Conservation (phyloP, 2,113 vertebrate genomes). For the Glaucidium brasilianum region DNA sequence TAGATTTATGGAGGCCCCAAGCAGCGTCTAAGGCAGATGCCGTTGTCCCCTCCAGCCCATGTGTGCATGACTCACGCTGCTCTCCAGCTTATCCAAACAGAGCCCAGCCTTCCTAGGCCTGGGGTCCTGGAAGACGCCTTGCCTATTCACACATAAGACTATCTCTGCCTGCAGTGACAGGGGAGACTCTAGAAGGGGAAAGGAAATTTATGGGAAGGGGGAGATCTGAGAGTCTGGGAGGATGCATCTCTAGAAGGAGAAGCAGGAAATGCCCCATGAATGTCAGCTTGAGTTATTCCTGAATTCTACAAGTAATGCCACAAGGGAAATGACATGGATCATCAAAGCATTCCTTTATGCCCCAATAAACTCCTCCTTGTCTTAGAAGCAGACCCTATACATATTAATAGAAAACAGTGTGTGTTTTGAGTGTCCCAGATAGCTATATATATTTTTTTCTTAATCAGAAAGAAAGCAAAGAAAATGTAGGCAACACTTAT, state of each 20-base stretch:
- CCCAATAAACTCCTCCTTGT: slow-evolving; percentile 8
- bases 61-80: neutral
- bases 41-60: neutral
- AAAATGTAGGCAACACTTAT: neutral
- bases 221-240: slow-evolving; percentile 2
- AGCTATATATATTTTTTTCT: neutral
- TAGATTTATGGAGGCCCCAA: neutral
- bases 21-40: neutral
- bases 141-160: neutral
- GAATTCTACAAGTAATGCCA: slow-evolving; percentile 33
- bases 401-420: neutral
- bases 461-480: neutral
- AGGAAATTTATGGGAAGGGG: neutral
- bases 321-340: slow-evolving; percentile 13
- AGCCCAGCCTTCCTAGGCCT: neutral
- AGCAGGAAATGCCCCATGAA: slow-evolving; percentile 47
- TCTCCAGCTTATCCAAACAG: neutral
- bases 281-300: slow-evolving; percentile 54
- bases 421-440: neutral
- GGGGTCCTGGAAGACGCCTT: neutral
- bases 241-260: neutral
- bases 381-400: slow-evolving; percentile 1
- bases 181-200: neutral
- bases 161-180: neutral
- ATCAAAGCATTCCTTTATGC: slow-evolving; percentile 45